phyloP scores from a whole-genome alignment of 2,888 invertebrate genomes.

The Tortrix viridana region DNA sequence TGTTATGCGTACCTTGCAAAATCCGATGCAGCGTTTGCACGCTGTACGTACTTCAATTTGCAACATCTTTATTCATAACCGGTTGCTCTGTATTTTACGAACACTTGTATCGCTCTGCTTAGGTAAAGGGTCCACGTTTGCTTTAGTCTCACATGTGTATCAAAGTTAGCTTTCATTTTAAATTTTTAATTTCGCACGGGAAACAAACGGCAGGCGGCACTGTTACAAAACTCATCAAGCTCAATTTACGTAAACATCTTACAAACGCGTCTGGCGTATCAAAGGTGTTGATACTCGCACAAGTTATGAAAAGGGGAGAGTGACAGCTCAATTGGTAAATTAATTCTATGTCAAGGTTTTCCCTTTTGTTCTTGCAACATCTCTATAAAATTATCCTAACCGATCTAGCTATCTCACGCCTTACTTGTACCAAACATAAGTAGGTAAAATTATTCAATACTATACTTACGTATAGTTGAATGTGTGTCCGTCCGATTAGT shows the following conservation, averaged over 20 bases:
- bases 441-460: no score
- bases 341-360: conserved; percentile 54
- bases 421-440: no score
- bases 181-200: conserved; percentile 25
- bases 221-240: conserved; percentile 35
- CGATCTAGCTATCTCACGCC: no score
- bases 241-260: conserved; percentile 36
- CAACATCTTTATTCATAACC: conserved; percentile 36
- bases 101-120: background rate
- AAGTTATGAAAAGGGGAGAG: conserved; percentile 35
- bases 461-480: no score
- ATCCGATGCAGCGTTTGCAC: conserved; percentile 67
- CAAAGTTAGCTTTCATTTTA: conserved; percentile 15
- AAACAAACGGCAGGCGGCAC: conserved; percentile 18
- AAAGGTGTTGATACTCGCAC: conserved; percentile 27
- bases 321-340: conserved; percentile 54
- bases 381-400: no score
- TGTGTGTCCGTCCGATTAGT: no score
- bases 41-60: conserved; percentile 47
- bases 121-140: background rate
- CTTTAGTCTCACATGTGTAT: conserved; percentile 8
- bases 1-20: conserved; percentile 79
- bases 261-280: conserved; percentile 21
- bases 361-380: conserved; percentile 39
- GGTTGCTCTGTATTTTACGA: conserved; percentile 1